Conservation (phyloP, 2,888 invertebrate genomes). For the Parasteatoda lunata region DNA sequence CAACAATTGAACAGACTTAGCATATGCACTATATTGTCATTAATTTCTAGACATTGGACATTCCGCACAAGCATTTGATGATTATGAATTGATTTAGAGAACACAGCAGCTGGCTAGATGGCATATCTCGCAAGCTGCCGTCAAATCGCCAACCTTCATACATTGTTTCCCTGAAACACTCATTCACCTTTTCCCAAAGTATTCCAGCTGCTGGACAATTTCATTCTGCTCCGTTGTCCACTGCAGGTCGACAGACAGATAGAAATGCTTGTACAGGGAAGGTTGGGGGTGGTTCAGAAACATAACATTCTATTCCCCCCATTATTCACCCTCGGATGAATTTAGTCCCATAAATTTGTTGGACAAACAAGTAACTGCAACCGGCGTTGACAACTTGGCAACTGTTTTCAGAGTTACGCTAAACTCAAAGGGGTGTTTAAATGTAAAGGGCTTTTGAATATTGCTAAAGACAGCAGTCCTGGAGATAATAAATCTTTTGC, state of each 20-base stretch:
- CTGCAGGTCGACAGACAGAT: not conserved
- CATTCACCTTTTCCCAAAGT: not conserved
- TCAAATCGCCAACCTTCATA: not conserved
- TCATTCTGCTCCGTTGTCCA: not conserved
- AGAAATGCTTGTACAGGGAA: not conserved
- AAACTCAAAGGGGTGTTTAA: no score
- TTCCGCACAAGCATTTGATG: no score
- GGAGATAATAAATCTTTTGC: no score
- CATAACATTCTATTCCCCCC: no score
- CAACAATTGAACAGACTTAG: no score
- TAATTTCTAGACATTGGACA: no score
- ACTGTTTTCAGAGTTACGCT: not conserved
- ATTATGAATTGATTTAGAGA: no score
- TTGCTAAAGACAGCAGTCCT: no score
- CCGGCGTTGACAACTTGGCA: not conserved
- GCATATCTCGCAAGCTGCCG: not conserved
- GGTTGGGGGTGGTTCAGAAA: no score
- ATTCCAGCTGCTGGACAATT: not conserved
- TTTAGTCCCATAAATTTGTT: slow-evolving; percentile 1
- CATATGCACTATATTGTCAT: no score
- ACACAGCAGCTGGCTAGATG: no score
- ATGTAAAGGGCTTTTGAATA: no score
- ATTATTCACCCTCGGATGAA: not conserved
- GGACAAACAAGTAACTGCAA: not conserved
- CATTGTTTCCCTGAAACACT: not conserved